Evolutionary conservation across 1,140 invertebrate genomes (phyloP).

Genomic region (Caenorhabditis tropicalis): DNA sequence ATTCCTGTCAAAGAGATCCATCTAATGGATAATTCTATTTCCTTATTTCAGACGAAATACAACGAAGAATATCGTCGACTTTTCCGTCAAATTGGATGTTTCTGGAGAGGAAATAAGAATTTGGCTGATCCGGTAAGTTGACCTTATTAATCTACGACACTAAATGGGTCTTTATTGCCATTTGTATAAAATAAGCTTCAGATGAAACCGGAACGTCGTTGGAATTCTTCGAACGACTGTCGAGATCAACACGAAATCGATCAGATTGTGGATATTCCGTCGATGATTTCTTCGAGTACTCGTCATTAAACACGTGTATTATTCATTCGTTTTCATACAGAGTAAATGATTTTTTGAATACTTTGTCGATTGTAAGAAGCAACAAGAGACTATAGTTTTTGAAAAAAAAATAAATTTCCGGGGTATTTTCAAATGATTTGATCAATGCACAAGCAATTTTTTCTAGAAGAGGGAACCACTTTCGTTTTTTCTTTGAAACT

Average conservation of each 20-base stretch:
- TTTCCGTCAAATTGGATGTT: conserved; percentile 1
- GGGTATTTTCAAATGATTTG: no score
- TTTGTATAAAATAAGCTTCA: no score
- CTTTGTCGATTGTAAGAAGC: no score
- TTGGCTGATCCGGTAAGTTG: neutral
- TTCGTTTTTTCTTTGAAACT: no score
- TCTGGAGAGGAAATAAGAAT: neutral
- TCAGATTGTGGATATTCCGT: conserved; percentile 9
- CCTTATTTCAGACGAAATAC: conserved; percentile 45
- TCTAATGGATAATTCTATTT: neutral
- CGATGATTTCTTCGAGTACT: neutral
- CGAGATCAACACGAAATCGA: conserved; percentile 17
- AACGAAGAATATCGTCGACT: conserved; percentile 45
- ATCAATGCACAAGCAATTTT: no score
- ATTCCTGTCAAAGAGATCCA: no score
- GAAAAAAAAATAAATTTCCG: no score
- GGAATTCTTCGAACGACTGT: conserved; percentile 24
- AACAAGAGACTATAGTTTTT: no score
- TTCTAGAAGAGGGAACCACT: no score
- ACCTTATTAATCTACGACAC: no score
- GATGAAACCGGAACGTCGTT: conserved; percentile 28
- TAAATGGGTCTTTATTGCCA: no score
- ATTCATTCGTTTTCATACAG: neutral
- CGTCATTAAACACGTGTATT: neutral
- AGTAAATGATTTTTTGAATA: no score